Evolutionary conservation across 2,113 vertebrate genomes (phyloP).

Genomic region (Eulemur macaco): DNA sequence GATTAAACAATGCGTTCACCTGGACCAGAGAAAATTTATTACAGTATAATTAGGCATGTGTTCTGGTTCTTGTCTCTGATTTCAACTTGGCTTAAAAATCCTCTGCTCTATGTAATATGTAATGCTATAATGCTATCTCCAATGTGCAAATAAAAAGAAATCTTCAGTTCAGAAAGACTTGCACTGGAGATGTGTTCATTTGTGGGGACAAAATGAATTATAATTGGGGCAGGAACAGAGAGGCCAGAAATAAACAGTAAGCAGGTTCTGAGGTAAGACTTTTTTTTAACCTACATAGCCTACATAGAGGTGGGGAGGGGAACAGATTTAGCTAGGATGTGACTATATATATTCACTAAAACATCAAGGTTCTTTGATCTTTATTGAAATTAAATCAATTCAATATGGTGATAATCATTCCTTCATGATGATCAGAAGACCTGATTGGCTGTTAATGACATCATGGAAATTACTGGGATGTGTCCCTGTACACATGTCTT

Average conservation of each 20-base stretch:
- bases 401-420: neutral
- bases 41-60: neutral
- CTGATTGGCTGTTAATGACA: neutral
- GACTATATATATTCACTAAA: neutral
- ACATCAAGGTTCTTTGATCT: slow-evolving; percentile 30
- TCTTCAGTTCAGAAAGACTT: neutral
- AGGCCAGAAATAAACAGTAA: neutral
- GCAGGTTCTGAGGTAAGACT: neutral
- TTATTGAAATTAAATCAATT: slow-evolving; percentile 32
- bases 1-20: slow-evolving; percentile 12
- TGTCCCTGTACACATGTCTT: neutral
- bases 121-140: too few species aligned
- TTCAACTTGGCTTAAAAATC: slow-evolving; percentile 45
- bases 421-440: neutral
- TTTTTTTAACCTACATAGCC: neutral
- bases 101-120: neutral
- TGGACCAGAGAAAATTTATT: neutral
- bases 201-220: neutral
- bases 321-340: neutral
- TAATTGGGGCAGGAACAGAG: neutral
- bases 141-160: neutral
- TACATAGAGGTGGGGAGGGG: neutral
- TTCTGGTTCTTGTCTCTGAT: neutral
- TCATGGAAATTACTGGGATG: neutral
- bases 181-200: neutral